A percentile compares a stretch with the other conserved stretches of the same genome.
phyloP scores from a whole-genome alignment of 2,888 invertebrate genomes.

The Coelinius sp. region DNA sequence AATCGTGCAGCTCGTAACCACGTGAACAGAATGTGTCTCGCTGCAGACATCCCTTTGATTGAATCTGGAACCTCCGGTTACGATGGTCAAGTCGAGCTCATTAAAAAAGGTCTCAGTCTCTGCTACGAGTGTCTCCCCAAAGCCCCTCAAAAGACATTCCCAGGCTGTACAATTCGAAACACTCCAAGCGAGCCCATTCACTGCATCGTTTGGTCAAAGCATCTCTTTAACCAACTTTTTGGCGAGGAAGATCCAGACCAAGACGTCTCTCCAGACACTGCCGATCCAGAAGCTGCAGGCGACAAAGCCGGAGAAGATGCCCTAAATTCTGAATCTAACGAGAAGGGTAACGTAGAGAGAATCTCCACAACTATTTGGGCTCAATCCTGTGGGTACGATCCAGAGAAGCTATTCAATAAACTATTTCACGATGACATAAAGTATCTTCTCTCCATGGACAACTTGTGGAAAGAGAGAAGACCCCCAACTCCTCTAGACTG shows the following conservation, averaged over 20 bases:
- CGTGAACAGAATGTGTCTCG: slow-evolving; percentile 98
- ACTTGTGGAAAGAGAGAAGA: slow-evolving; percentile 93
- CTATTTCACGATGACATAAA: slow-evolving; percentile 95
- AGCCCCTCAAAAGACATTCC: slow-evolving; percentile 91
- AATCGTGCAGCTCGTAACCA: slow-evolving; percentile 97
- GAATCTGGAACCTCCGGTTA: slow-evolving; percentile 99
- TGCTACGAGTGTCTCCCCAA: slow-evolving; percentile 98
- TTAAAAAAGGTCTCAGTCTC: slow-evolving; percentile 88
- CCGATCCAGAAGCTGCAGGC: slow-evolving; percentile 92
- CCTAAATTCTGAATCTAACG: slow-evolving; percentile 72
- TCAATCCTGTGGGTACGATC: slow-evolving; percentile 84
- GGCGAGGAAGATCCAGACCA: slow-evolving; percentile 97
- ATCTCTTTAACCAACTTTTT: slow-evolving; percentile 98
- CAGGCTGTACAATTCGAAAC: slow-evolving; percentile 98
- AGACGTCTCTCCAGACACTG: slow-evolving; percentile 97
- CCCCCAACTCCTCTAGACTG: slow-evolving; percentile 87
- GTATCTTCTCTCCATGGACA: slow-evolving; percentile 93
- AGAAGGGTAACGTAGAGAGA: slow-evolving; percentile 73
- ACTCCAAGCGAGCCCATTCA: slow-evolving; percentile 99
- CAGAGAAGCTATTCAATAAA: slow-evolving; percentile 90
- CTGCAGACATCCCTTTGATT: slow-evolving; percentile 92
- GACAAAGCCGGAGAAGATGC: slow-evolving; percentile 76
- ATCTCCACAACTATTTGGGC: slow-evolving; percentile 91
- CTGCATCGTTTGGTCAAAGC: slow-evolving; percentile 99
- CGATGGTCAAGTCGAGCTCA: slow-evolving; percentile 94